These are phyloP conservation scores for Psilanteris sp. DNA, from an alignment of 1,140 invertebrate genomes.

Conservation along the genomic window DNA sequence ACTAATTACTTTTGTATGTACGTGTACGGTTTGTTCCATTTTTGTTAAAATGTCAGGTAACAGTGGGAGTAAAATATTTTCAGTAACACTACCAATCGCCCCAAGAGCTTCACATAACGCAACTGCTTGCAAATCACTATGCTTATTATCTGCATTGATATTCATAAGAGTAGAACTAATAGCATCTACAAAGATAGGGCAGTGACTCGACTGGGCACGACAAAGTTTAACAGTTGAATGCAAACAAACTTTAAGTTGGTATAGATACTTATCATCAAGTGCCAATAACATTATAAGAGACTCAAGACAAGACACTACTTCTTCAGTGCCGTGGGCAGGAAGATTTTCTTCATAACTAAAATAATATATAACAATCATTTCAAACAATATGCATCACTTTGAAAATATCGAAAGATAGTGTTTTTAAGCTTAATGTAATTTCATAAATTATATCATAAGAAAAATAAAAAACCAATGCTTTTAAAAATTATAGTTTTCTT, in stretches of 20 bases:
- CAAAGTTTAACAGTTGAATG: constrained; percentile 86
- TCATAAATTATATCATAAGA: too few species aligned
- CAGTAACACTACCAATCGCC: constrained; percentile 85
- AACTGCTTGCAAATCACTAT: constrained; percentile 73
- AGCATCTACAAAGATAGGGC: constrained; percentile 83
- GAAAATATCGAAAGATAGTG: too few species aligned
- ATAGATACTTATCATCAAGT: constrained; percentile 79
- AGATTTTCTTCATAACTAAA: constrained; percentile 84
- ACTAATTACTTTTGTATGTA: constrained; percentile 69
- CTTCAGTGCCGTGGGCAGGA: constrained; percentile 82
- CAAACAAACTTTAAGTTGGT: constrained; percentile 83
- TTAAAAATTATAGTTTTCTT: too few species aligned
- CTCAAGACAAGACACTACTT: constrained; percentile 84
- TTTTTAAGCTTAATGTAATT: too few species aligned
- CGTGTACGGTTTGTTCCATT: constrained; percentile 74
- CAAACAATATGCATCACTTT: too few species aligned
- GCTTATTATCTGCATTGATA: constrained; percentile 66
- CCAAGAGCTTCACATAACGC: constrained; percentile 85
- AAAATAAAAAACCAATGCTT: too few species aligned
- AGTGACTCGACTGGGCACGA: constrained; percentile 81
- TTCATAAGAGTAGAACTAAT: constrained; percentile 81
- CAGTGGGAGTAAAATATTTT: constrained; percentile 81
- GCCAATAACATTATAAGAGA: constrained; percentile 85
- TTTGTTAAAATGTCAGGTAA: constrained; percentile 82
- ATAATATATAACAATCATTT: too few species aligned